phyloP scores from a whole-genome alignment of 2,113 vertebrate genomes.

The Capra hircus region DNA sequence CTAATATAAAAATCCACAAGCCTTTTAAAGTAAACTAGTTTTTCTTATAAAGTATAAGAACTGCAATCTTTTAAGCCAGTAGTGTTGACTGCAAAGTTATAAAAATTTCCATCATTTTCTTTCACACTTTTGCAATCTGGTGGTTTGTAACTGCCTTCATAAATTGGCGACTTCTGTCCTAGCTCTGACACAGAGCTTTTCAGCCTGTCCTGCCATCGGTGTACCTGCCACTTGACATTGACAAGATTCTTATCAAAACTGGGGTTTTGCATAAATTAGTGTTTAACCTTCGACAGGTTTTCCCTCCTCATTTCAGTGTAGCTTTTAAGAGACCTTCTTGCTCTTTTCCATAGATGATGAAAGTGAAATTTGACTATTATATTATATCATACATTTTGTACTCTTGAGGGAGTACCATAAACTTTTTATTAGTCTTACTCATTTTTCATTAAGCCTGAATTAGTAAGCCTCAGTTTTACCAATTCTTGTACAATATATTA shows the following conservation, averaged over 20 bases:
- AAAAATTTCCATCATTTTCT: neutral
- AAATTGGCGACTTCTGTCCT: neutral
- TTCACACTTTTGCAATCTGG: neutral
- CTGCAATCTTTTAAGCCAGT: neutral
- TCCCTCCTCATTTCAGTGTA: neutral
- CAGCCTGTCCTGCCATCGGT: neutral
- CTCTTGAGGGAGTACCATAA: neutral
- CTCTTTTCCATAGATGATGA: neutral
- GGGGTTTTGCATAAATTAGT: constrained; percentile 19
- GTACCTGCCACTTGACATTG: neutral
- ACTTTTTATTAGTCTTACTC: neutral
- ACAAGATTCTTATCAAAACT: neutral
- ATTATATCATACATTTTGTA: neutral
- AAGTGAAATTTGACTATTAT: constrained; percentile 18
- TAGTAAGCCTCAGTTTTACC: neutral
- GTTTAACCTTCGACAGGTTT: neutral
- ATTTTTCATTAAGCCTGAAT: neutral
- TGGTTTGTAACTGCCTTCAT: constrained; percentile 11
- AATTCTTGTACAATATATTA: neutral
- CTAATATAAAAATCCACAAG: constrained; percentile 19
- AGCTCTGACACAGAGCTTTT: neutral
- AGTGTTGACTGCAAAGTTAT: neutral
- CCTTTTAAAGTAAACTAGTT: constrained; percentile 37
- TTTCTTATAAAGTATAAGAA: constrained; percentile 24
- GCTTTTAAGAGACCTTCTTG: constrained; percentile 8